Evolutionary conservation across 2,113 vertebrate genomes (phyloP), one percentile per base, ranked within the genome.

Genomic region (Anser brachyrhynchus): DNA sequence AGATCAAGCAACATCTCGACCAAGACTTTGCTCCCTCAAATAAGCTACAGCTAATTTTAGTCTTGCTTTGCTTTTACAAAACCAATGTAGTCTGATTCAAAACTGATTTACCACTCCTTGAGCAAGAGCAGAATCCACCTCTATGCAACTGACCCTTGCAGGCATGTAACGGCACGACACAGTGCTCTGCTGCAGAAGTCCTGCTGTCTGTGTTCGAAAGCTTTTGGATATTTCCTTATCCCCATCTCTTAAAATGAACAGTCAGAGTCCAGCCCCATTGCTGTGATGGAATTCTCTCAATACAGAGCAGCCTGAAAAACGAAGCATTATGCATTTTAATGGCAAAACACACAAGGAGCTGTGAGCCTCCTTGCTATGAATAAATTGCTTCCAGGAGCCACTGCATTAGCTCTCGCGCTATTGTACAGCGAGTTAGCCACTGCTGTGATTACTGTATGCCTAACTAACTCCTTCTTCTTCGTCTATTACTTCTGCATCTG

Each of bases 401-500:
- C 66, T 59, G 80, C 55, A 72, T 92, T 94, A 96, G 84, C 82
- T 97, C 54, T 28, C 46, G 54, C 44, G 58, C 94, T 94, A 91
- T 19, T 43, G 78, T 78, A 92, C 43, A 75, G 37, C 15, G 6
- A 52, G 55, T 85, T 82, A 74, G 43, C 54, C 81, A 70, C 85
- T 93, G 92, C 92, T 92, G 85, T 13, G 26, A 90, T 80, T 75
- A 74, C 76, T 75, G 16, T 9, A 83, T 72, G 26, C 95, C 90
- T 84, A 93, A 88, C 78, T 94, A 46, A 87, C 90, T 96, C 93
- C 75, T 90, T 72, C 94, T 64, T 55, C 90, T 23, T 52, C 22
- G 2, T 73, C 84, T 95, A 31, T 33, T 92, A 87, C 87, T 97
- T 95, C 92, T 87, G 81, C 52, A 82, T 77, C 95, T 93, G 77